Evolutionary conservation across 2,113 vertebrate genomes (phyloP).

Genomic region (Taurulus bubalis): DNA sequence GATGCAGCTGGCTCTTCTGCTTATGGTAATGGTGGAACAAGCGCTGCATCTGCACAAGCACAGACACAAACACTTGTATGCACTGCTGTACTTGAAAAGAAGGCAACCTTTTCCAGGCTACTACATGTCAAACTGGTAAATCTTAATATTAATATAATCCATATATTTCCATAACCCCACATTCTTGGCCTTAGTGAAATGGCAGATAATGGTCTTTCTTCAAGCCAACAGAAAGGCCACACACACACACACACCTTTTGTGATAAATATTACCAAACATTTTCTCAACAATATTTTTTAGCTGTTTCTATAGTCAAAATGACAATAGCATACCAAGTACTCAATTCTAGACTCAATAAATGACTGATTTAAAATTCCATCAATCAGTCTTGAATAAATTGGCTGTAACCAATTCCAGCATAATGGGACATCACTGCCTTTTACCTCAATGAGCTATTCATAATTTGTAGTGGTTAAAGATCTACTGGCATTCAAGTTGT

Average conservation of each 20-base stretch:
- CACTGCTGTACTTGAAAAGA: slow-evolving; percentile 20
- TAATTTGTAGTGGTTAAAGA: too few relatives aligned
- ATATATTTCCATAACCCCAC: background rate
- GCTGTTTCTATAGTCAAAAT: background rate
- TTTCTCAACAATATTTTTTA: background rate
- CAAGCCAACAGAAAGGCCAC: background rate
- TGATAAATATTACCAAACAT: background rate
- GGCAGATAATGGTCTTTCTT: background rate
- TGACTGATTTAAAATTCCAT: background rate
- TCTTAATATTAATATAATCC: background rate
- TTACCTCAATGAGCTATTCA: background rate
- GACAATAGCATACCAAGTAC: background rate
- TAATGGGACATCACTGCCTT: background rate
- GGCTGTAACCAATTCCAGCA: too few relatives aligned
- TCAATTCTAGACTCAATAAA: too few relatives aligned
- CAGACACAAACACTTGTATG: slow-evolving; percentile 27
- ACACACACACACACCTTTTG: background rate
- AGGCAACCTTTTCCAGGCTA: background rate
- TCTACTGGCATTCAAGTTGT: too few relatives aligned
- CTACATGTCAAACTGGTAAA: background rate
- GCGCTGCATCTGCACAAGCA: background rate
- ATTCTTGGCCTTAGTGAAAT: background rate
- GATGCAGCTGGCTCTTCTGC: slow-evolving; percentile 50
- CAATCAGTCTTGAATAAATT: background rate
- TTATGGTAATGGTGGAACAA: slow-evolving; percentile 38